Percentiles rank a stretch among this genome's conserved stretches.
Conservation (phyloP, 2,113 vertebrate genomes). For the Potamarius usumacintae region DNA sequence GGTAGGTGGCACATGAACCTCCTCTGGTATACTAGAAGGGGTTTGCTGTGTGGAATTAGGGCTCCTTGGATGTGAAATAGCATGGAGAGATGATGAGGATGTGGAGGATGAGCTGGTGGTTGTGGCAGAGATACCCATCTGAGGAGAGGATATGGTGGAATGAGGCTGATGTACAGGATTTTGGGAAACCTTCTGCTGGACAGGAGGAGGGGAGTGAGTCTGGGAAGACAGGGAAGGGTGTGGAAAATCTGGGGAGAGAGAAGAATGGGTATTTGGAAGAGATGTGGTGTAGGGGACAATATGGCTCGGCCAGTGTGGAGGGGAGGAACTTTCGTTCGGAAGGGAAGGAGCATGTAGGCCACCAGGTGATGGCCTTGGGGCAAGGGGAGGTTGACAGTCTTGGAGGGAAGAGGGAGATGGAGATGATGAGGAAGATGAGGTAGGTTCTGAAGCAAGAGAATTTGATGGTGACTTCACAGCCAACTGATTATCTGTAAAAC, state of each 20-base stretch:
- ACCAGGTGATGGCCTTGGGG: conserved; percentile 75
- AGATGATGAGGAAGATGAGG: conserved; percentile 73
- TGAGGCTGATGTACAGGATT: conserved; percentile 58
- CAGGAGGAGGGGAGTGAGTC: conserved; percentile 71
- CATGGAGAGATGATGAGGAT: conserved; percentile 65
- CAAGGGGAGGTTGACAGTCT: conserved; percentile 76
- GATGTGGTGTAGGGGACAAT: conserved; percentile 71
- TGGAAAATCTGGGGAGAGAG: conserved; percentile 78
- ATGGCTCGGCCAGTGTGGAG: conserved; percentile 76
- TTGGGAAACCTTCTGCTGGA: conserved; percentile 65
- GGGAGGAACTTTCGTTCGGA: conserved; percentile 76
- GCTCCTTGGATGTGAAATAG: conserved; percentile 63
- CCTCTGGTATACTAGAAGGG: conserved; percentile 65
- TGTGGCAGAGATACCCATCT: conserved; percentile 75
- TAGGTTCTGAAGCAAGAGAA: conserved; percentile 72
- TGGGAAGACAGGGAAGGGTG: conserved; percentile 75
- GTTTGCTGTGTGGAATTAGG: conserved; percentile 70
- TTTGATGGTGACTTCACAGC: conserved; percentile 73
- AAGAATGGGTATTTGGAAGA: conserved; percentile 75
- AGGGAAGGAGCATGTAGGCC: conserved; percentile 78
- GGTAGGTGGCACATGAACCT: conserved; percentile 66
- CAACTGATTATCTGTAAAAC: conserved; percentile 71
- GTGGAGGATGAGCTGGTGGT: conserved; percentile 72
- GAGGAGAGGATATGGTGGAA: conserved; percentile 75
- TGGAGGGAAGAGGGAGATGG: conserved; percentile 71